Conservation (phyloP, 2,797 vertebrate genomes). For the Numenius phaeopus region DNA sequence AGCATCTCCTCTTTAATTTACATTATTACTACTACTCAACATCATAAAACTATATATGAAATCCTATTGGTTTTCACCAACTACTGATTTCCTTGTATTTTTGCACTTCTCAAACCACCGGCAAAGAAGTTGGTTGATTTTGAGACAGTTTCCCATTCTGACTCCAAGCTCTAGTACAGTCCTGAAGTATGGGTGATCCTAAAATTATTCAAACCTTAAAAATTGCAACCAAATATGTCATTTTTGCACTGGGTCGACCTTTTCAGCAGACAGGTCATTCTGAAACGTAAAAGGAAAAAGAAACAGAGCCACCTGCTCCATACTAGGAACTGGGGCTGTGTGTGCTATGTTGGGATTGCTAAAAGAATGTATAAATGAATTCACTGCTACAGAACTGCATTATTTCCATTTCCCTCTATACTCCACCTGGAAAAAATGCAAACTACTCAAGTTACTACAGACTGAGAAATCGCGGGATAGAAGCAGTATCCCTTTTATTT, state of each 20-base stretch:
- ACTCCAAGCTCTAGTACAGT: background rate
- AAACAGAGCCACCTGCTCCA: background rate
- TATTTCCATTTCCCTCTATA: background rate
- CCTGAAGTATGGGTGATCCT: background rate
- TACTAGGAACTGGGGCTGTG: rapidly evolving
- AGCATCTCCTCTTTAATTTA: background rate
- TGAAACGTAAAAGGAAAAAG: background rate
- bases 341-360: background rate
- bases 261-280: background rate
- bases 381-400: rapidly evolving
- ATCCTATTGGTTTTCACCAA: background rate
- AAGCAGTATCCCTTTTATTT: background rate
- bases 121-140: background rate
- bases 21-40: background rate
- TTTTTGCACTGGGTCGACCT: background rate
- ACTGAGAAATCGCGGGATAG: background rate
- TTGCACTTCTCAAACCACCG: background rate
- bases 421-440: background rate
- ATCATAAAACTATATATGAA: background rate
- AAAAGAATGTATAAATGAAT: rapidly evolving
- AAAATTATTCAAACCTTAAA: background rate
- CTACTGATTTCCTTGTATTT: background rate
- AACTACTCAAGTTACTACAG: background rate
- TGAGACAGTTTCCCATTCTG: background rate
- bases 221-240: background rate